phyloP scores from a whole-genome alignment of 1,140 invertebrate species.

The Doryteuthis pealeii region DNA sequence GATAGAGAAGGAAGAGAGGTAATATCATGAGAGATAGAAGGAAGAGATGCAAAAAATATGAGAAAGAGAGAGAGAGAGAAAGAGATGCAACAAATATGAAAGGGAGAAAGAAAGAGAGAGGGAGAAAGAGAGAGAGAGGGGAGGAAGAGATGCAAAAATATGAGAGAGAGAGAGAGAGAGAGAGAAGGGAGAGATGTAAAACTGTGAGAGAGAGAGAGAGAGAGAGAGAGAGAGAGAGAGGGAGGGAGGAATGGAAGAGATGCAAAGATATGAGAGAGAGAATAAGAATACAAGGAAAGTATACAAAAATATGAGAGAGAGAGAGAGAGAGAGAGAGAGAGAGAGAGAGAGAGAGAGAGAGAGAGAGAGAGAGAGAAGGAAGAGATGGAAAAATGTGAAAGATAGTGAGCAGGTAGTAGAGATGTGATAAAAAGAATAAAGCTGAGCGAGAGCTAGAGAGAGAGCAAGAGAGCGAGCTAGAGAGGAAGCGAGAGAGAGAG shows the following conservation, averaged over 20 bases:
- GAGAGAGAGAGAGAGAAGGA: not conserved
- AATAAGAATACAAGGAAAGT: conserved; percentile 6
- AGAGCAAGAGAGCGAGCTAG: not conserved
- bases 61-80: not conserved
- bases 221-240: conserved; percentile 15
- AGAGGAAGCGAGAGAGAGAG: not conserved
- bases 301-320: conserved; percentile 6
- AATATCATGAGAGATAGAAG: not conserved
- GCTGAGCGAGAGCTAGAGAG: not conserved
- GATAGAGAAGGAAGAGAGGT: not conserved
- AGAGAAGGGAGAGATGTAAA: not conserved
- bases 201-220: not conserved
- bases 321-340: not conserved
- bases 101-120: conserved; percentile 2
- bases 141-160: not conserved
- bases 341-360: not conserved
- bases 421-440: not conserved
- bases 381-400: not conserved
- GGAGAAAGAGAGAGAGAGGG: not conserved
- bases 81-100: not conserved
- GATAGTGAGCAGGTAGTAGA: not conserved
- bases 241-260: conserved; percentile 11
- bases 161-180: not conserved
- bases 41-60: not conserved
- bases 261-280: not conserved